These are phyloP conservation scores for Clamator glandarius DNA, from an alignment of 2,797 vertebrate species.

Conservation along the genomic window DNA sequence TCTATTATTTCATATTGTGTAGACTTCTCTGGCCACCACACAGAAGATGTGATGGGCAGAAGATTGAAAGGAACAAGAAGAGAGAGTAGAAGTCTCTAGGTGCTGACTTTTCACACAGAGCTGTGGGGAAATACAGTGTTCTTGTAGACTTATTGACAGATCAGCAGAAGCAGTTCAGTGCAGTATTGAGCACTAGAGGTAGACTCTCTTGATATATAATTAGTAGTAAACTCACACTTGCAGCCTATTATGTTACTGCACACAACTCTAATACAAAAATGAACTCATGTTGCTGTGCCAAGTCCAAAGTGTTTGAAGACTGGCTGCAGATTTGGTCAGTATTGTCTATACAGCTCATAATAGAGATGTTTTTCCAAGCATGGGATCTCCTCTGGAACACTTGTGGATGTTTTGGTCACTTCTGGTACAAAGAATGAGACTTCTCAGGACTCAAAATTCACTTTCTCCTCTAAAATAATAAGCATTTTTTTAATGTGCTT, in stretches of 20 bases:
- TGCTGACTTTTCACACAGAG: background rate
- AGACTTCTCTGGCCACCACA: background rate
- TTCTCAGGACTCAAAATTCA: background rate
- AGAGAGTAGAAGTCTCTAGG: background rate
- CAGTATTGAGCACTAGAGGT: background rate
- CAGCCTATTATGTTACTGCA: background rate
- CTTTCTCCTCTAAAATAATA: background rate
- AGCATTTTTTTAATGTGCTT: background rate
- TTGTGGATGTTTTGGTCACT: background rate
- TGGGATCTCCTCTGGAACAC: background rate
- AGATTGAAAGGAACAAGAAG: background rate
- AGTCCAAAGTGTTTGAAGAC: background rate
- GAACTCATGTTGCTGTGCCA: background rate
- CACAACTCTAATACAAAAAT: background rate
- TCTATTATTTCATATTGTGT: background rate
- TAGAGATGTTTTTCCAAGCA: background rate
- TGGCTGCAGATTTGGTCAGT: background rate
- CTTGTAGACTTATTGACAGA: background rate
- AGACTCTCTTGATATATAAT: slow-evolving; percentile 3
- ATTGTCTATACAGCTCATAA: background rate
- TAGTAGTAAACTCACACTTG: background rate
- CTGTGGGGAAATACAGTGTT: background rate
- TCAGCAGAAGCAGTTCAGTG: background rate
- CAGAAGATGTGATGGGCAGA: background rate
- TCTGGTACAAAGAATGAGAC: background rate